Evolutionary conservation across 1,140 invertebrate species (phyloP).

Genomic region (Ephestia elutella): DNA sequence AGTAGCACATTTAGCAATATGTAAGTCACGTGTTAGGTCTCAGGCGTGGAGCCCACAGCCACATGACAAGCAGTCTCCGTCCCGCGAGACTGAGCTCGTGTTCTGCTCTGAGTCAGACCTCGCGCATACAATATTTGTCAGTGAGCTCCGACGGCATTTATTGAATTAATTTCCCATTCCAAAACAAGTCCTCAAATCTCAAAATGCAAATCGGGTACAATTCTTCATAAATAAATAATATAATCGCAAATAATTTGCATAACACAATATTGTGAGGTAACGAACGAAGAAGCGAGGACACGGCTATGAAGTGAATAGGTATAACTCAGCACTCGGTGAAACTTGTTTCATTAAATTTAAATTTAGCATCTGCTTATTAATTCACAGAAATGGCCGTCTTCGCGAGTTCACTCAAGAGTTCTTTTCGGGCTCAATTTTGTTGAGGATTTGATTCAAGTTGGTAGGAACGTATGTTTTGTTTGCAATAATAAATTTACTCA

Average conservation of each 20-base stretch:
- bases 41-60: background rate
- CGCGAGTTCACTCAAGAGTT: conserved; percentile 33
- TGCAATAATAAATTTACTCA: too few relatives aligned
- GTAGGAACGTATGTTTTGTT: too few relatives aligned
- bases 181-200: background rate
- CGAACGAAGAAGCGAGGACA: conserved; percentile 23
- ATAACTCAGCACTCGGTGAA: conserved; percentile 34
- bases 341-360: conserved; percentile 57
- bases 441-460: background rate
- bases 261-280: conserved; percentile 26
- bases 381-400: conserved; percentile 40
- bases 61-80: background rate
- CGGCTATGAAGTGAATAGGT: conserved; percentile 29
- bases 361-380: conserved; percentile 48
- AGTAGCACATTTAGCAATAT: background rate
- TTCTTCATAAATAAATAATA: conserved; percentile 29
- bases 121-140: background rate
- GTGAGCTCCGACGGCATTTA: conserved; percentile 8
- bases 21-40: background rate
- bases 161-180: conserved; percentile 16
- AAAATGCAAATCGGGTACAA: conserved; percentile 19
- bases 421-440: conserved; percentile 8
- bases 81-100: background rate
- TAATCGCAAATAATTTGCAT: conserved; percentile 30
- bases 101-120: background rate